Evolutionary conservation across 2,797 vertebrate genomes (phyloP).

Genomic region (Ctenopoma kingsleyae): DNA sequence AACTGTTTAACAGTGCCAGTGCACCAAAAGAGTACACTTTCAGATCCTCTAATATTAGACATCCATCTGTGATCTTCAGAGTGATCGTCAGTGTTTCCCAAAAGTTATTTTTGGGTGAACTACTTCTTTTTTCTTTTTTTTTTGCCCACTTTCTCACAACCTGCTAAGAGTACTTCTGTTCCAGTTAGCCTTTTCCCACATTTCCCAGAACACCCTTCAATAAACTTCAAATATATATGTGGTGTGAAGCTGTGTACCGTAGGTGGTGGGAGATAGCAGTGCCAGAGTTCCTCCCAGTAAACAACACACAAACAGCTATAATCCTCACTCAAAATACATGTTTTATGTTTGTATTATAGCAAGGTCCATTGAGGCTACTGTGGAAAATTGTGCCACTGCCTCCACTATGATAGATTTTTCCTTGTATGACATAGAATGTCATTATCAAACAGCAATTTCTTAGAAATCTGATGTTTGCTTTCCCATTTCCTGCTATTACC

Average conservation of each 20-base stretch:
- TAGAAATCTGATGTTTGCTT: neutral
- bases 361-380: neutral
- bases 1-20: no score
- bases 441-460: neutral
- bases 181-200: conserved; percentile 15
- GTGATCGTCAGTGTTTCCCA: neutral
- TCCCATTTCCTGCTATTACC: neutral
- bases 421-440: conserved; percentile 29
- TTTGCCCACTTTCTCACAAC: conserved; percentile 8
- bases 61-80: neutral
- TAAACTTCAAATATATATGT: conserved; percentile 2
- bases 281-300: neutral
- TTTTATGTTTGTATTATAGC: neutral
- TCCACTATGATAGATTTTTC: conserved; percentile 14
- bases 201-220: conserved; percentile 32
- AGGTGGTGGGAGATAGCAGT: conserved; percentile 21
- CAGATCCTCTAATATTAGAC: neutral
- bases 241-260: conserved; percentile 37
- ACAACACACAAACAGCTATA: conserved; percentile 11
- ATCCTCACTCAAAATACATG: conserved; percentile 6
- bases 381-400: neutral
- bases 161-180: neutral
- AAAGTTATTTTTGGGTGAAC: neutral
- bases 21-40: neutral
- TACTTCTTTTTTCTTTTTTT: neutral